Evolutionary conservation across 2,888 invertebrate species (phyloP), one percentile per base, ranked within the genome.

Genomic region (Leptopilina drosophilae): DNA sequence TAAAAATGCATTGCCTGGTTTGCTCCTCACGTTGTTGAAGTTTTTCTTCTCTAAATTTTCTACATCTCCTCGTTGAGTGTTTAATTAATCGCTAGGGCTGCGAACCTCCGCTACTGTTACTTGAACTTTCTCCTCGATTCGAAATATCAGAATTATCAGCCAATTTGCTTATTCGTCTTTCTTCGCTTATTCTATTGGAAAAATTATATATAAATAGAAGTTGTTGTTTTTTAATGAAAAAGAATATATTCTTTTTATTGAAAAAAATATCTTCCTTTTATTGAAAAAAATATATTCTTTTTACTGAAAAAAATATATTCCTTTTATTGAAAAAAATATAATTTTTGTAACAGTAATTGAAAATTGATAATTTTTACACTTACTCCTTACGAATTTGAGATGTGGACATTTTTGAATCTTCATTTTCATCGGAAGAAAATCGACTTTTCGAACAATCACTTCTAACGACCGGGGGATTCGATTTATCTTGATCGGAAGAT

Each of bases 31-130:
- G 78, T 81, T 85, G 87, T 79, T 84, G 85, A 81, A 69, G 77
- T 81, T 77, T 83, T 86, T 83, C 82, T 84, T 56, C 78, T 82
- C 83, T n/a, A 12, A 84, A 78, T 82, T 85, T 81, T 64, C 78
- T 78, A 65, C 81, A 83, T 77, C 87, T 84, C 82, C 82, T 84
- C 78, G 82, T 82, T 82, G 84, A 82, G 77, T 87, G 80, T 33
- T 80, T 78, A 77, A 82, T 81, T 87, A 87, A 87, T 86, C 85
- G 90, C 87, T 90, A 90, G 84, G 87, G 80, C 82, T 89, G 87
- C 76, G 86, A 85, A 81, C 84, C 83, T 65, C 82, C 86, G 65
- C 84, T 85, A 82, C 85, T 89, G 81, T 84, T 84, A 80, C 83
- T 87, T 62, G 78, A 82, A 80, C 78, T 84, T 79, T 84, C 85